These are phyloP conservation scores for Pseudobourletiella spinata DNA, from an alignment of 1,140 invertebrate genomes.

Conservation along the genomic window DNA sequence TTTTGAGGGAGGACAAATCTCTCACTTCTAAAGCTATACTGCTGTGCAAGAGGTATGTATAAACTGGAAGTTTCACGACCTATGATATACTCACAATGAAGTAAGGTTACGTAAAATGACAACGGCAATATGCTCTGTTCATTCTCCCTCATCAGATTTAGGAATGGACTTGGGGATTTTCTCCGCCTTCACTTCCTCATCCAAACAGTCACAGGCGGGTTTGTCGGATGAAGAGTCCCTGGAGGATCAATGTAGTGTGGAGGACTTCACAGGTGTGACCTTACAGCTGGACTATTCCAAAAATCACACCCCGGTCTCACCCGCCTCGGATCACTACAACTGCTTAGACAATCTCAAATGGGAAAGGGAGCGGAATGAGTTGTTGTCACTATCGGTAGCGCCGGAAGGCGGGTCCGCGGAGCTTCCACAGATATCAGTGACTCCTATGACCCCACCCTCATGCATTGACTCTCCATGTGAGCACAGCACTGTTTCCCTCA, in stretches of 20 bases:
- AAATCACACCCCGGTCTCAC: not conserved
- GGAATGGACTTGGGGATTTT: no score
- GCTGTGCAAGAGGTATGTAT: no score
- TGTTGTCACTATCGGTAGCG: not conserved
- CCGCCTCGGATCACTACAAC: not conserved
- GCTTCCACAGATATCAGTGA: conserved; percentile 26
- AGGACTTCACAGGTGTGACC: conserved; percentile 23
- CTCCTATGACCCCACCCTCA: conserved; percentile 27
- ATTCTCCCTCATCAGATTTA: no score
- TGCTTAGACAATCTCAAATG: not conserved
- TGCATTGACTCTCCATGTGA: conserved; percentile 14
- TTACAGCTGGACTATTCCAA: conserved; percentile 9
- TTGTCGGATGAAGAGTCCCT: conserved; percentile 26
- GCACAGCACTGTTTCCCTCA: conserved; percentile 26
- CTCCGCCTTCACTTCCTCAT: no score
- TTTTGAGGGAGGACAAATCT: no score
- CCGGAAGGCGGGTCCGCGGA: not conserved
- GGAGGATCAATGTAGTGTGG: conserved; percentile 22
- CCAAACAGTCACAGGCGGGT: not conserved
- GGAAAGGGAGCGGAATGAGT: not conserved
- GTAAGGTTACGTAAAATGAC: no score
- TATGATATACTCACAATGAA: no score
- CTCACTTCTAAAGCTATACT: no score
- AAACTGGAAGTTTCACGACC: no score
- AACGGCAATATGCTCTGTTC: no score